phyloP scores from a whole-genome alignment of 2,797 vertebrate genomes.

The Sparidentex hasta region DNA sequence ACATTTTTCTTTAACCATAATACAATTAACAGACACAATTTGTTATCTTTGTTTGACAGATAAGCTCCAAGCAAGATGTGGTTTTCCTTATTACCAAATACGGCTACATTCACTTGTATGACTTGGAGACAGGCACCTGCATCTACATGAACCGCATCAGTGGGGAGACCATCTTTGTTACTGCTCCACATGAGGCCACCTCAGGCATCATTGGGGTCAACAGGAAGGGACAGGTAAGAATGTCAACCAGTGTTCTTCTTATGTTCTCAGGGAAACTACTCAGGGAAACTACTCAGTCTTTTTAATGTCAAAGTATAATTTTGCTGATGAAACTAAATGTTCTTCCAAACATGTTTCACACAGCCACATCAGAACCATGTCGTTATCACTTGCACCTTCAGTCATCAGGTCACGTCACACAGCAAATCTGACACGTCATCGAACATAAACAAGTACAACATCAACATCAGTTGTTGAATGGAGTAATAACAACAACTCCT shows the following conservation, averaged over 20 bases:
- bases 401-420: neutral
- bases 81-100: constrained; percentile 99
- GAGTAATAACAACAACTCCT: constrained; percentile 25
- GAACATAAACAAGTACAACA: constrained; percentile 22
- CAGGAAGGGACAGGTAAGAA: constrained; percentile 96
- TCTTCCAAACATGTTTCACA: neutral
- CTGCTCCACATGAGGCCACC: constrained; percentile 96
- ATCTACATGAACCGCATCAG: constrained; percentile 99
- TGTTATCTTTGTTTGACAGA: constrained; percentile 80
- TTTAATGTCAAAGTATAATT: neutral
- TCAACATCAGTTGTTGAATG: constrained; percentile 20
- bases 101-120: constrained; percentile 98
- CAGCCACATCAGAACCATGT: neutral
- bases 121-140: constrained; percentile 97
- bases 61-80: constrained; percentile 97
- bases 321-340: neutral
- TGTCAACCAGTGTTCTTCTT: constrained; percentile 21
- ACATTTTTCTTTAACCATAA: neutral
- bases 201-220: constrained; percentile 99
- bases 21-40: neutral
- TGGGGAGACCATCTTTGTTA: constrained; percentile 98
- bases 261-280: neutral
- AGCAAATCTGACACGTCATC: constrained; percentile 13
- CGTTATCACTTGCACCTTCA: neutral
- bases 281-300: no score